Conservation (phyloP, 1,140 invertebrate species). For the Drosophila bocqueti region DNA sequence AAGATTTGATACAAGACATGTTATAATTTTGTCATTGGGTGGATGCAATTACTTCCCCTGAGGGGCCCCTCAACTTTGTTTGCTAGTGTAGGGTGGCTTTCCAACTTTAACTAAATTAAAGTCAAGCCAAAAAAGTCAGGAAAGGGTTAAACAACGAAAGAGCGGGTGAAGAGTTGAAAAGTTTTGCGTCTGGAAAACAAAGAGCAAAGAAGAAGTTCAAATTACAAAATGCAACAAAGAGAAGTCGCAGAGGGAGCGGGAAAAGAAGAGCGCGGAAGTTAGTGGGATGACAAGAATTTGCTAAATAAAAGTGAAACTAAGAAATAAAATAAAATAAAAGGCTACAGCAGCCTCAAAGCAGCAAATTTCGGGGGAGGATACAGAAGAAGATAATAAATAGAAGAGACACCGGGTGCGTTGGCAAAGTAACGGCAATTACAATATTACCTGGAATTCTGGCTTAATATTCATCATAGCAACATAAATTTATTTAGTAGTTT, state of each 20-base stretch:
- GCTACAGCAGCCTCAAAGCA: neutral
- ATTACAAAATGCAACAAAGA: constrained; percentile 78
- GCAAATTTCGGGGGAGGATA: neutral
- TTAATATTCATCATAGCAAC: too few relatives aligned
- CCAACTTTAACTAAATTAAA: constrained; percentile 61
- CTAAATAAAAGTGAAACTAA: constrained; percentile 71
- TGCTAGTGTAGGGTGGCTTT: constrained; percentile 13
- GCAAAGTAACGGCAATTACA: neutral
- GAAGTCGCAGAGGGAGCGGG: constrained; percentile 27
- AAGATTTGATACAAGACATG: constrained; percentile 30
- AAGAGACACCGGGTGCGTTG: neutral
- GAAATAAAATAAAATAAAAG: constrained; percentile 48
- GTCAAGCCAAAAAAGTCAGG: constrained; percentile 37
- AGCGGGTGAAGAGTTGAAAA: constrained; percentile 19
- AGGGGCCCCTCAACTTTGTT: constrained; percentile 9
- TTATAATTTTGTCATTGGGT: constrained; percentile 67
- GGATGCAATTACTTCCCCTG: constrained; percentile 11
- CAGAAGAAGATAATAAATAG: neutral
- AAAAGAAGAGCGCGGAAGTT: neutral
- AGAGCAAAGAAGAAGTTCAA: constrained; percentile 58
- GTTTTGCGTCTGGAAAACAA: constrained; percentile 52
- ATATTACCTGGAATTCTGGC: too few relatives aligned
- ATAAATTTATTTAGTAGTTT: too few relatives aligned
- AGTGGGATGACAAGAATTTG: constrained; percentile 55
- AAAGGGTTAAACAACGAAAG: constrained; percentile 19